These are phyloP conservation scores for Sylvia borin DNA, from an alignment of 2,797 vertebrate genomes.

Conservation along the genomic window DNA sequence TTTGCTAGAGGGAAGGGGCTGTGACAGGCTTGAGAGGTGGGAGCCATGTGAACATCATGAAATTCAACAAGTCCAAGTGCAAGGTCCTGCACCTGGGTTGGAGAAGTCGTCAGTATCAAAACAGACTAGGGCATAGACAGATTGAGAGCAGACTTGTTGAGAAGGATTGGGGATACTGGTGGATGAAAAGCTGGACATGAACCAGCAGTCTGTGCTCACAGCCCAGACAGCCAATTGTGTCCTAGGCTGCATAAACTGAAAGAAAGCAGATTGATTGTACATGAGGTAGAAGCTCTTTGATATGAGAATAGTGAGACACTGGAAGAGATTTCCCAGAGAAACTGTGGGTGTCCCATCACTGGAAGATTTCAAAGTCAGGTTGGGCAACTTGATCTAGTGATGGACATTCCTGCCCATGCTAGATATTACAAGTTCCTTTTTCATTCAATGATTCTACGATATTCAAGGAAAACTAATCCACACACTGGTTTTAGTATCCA, in stretches of 20 bases:
- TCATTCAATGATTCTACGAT: background rate
- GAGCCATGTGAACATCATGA: background rate
- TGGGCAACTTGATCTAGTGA: background rate
- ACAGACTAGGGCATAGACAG: background rate
- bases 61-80: background rate
- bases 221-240: background rate
- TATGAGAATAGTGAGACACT: background rate
- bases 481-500: fast-evolving
- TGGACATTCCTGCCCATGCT: background rate
- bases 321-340: background rate
- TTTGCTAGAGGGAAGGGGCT: fast-evolving
- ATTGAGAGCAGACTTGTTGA: background rate
- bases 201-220: fast-evolving
- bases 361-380: background rate
- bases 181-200: background rate
- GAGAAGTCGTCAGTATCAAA: background rate
- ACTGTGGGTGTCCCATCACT: fast-evolving
- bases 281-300: background rate
- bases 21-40: background rate
- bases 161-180: background rate
- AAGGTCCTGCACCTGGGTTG: background rate
- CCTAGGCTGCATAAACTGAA: background rate
- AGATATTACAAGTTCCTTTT: background rate
- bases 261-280: background rate
- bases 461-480: background rate